phyloP scores from a whole-genome alignment of 1,140 invertebrate genomes.

The Hycleus phaleratus region DNA sequence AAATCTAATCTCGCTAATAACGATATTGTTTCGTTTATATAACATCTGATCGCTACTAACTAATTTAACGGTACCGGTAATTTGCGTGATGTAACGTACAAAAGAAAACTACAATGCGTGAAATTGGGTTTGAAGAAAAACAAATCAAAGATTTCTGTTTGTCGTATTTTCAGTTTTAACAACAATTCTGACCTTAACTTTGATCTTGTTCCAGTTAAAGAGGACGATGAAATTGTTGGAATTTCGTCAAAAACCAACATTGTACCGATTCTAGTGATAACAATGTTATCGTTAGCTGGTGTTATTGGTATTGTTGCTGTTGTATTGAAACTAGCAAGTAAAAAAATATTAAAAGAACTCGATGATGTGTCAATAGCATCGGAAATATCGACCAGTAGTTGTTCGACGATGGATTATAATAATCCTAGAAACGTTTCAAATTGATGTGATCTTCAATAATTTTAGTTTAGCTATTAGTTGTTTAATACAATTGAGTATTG shows the following conservation, averaged over 20 bases:
- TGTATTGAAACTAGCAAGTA: constrained; percentile 25
- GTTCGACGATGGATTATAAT: constrained; percentile 20
- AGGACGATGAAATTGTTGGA: constrained; percentile 8
- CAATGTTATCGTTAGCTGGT: constrained; percentile 32
- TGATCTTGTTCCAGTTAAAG: constrained; percentile 22
- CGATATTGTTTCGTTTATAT: neutral
- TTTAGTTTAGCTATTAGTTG: neutral
- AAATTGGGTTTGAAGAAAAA: no score
- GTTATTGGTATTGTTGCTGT: constrained; percentile 31
- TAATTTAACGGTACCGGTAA: neutral
- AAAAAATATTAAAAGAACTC: constrained; percentile 22
- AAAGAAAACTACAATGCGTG: neutral
- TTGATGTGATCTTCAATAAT: neutral
- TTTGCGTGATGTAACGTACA: neutral
- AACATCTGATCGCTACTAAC: neutral
- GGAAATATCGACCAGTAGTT: constrained; percentile 31
- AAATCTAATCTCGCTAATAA: neutral
- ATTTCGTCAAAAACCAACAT: constrained; percentile 21
- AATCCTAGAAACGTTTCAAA: neutral
- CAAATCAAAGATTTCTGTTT: no score
- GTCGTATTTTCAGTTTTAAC: neutral
- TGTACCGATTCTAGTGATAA: constrained; percentile 32
- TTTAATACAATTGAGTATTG: constrained; percentile 12
- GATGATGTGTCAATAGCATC: constrained; percentile 35
- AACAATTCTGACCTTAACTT: neutral